These are phyloP conservation scores for Salmo trutta DNA, from an alignment of 2,797 vertebrate species.

Conservation along the genomic window DNA sequence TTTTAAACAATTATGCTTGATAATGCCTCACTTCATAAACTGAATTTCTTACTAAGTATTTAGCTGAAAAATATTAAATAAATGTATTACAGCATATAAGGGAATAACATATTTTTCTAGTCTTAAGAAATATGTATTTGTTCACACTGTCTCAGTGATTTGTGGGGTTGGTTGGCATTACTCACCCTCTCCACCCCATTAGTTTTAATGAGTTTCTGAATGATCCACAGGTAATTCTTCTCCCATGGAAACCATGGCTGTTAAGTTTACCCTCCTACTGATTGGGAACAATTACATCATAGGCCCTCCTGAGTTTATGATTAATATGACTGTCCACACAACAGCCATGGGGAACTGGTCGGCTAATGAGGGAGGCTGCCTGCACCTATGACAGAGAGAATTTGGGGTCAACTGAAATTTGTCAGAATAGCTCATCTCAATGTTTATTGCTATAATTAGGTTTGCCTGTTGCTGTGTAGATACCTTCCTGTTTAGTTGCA, in stretches of 20 bases:
- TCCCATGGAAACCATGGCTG: neutral
- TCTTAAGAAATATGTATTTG: neutral
- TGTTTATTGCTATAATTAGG: neutral
- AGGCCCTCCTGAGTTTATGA: neutral
- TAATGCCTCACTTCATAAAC: neutral
- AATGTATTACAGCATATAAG: neutral
- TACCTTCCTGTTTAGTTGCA: neutral
- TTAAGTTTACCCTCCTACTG: neutral
- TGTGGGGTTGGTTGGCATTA: constrained; percentile 1
- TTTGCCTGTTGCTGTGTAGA: neutral
- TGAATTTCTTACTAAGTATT: neutral
- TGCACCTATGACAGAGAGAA: neutral
- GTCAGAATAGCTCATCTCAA: neutral
- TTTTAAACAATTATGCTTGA: neutral
- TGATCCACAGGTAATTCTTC: neutral
- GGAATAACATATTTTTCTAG: neutral
- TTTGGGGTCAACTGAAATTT: neutral
- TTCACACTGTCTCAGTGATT: neutral
- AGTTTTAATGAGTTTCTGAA: constrained; percentile 7
- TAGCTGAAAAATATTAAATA: neutral
- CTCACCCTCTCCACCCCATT: constrained; percentile 5
- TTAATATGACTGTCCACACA: neutral
- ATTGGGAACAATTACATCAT: constrained; percentile 1
- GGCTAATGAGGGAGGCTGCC: neutral
- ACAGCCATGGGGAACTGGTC: neutral